Percentiles rank a stretch among this genome's conserved stretches.
phyloP scores from a whole-genome alignment of 2,113 vertebrate species.

The Myiozetetes cayanensis region DNA sequence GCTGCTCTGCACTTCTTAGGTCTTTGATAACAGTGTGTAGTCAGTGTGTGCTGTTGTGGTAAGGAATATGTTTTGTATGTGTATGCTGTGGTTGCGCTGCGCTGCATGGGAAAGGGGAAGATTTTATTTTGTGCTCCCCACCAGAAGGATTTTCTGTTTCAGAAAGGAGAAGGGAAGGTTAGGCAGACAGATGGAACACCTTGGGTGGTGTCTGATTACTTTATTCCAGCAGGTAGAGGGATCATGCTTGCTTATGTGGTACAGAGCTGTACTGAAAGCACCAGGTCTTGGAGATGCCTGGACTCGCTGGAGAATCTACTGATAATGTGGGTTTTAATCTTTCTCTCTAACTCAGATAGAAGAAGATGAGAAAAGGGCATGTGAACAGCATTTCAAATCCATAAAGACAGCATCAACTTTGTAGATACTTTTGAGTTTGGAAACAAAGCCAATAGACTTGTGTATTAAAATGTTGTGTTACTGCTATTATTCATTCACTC shows the following conservation, averaged over 20 bases:
- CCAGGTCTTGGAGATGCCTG: not conserved
- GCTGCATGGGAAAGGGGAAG: not conserved
- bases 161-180: not conserved
- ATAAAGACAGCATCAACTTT: not conserved
- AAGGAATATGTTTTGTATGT: not conserved
- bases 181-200: not conserved
- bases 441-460: not conserved
- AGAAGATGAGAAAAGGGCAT: not conserved
- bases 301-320: not conserved
- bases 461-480: not conserved
- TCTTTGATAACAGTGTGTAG: not conserved
- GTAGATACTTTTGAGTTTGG: not conserved
- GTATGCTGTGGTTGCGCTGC: not conserved
- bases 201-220: not conserved
- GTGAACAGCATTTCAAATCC: not conserved
- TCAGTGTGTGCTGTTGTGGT: not conserved
- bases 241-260: not conserved
- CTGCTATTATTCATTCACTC: not conserved
- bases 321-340: not conserved
- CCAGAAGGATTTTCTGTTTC: not conserved
- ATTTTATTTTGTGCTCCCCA: not conserved
- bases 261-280: not conserved
- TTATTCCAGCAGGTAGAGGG: not conserved
- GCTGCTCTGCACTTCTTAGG: not conserved
- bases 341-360: not conserved